Percentiles rank a stretch among this genome's conserved stretches.
phyloP scores from a whole-genome alignment of 2,113 vertebrate species.

The Prunella fulvescens region DNA sequence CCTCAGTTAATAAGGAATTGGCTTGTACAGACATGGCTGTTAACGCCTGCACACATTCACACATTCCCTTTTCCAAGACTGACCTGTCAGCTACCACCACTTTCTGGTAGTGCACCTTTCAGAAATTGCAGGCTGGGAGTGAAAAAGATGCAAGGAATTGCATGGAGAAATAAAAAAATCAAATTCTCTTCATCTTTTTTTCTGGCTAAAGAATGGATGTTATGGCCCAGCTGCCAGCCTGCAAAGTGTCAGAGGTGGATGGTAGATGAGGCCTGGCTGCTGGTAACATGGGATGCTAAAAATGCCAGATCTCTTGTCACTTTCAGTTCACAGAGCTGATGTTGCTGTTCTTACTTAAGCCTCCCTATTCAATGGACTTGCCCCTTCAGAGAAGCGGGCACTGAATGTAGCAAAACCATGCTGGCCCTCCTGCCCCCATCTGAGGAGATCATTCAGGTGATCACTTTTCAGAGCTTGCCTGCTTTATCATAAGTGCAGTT shows the following conservation, averaged over 20 bases:
- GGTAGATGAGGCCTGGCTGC: background rate
- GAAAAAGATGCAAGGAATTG: background rate
- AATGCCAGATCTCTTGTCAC: background rate
- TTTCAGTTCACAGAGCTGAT: background rate
- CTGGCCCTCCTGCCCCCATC: background rate
- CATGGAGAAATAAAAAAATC: background rate
- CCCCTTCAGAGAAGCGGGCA: background rate
- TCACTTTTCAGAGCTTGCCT: background rate
- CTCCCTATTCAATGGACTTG: background rate
- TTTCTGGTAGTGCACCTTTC: background rate
- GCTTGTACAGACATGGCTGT: background rate
- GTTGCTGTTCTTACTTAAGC: background rate
- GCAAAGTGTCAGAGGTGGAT: background rate
- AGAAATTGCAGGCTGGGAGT: background rate
- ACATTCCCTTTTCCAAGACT: background rate
- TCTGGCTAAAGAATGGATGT: background rate
- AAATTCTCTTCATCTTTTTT: background rate
- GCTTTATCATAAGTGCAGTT: background rate
- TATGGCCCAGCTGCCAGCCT: background rate
- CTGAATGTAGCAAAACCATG: background rate
- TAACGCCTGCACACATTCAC: background rate
- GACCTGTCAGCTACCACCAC: background rate
- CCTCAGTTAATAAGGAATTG: background rate
- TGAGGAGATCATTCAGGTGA: background rate
- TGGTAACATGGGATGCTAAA: background rate